Percentiles rank a stretch among this genome's conserved stretches.
These are phyloP conservation scores for Rhopalosiphum maidis DNA, from an alignment of 1,140 invertebrate species.

Conservation along the genomic window DNA sequence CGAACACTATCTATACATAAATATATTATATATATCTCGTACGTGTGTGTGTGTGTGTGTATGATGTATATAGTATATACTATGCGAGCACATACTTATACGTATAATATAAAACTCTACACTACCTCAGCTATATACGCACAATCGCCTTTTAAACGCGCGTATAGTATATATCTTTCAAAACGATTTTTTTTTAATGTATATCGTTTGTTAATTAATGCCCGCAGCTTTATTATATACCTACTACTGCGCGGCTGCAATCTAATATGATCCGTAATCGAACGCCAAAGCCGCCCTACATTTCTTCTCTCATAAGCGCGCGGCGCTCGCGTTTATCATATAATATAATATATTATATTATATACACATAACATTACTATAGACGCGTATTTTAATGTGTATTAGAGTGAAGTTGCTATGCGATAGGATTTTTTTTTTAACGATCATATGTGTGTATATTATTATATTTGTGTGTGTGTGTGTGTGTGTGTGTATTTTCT, in stretches of 20 bases:
- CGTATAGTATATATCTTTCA: not conserved
- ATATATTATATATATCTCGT: not conserved
- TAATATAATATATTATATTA: not conserved
- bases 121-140: not conserved
- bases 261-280: not conserved
- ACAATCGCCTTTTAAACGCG: not conserved
- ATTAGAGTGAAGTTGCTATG: not conserved
- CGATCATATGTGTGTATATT: not conserved
- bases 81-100: not conserved
- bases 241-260: not conserved
- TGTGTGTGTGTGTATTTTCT: not conserved
- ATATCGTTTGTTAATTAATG: constrained; percentile 49
- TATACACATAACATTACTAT: not conserved
- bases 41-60: too few relatives aligned
- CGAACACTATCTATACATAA: not conserved
- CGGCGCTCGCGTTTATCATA: not conserved
- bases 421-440: constrained; percentile 14
- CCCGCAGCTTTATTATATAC: not conserved
- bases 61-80: not conserved
- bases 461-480: not conserved
- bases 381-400: not conserved
- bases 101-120: not conserved
- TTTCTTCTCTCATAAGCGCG: not conserved
- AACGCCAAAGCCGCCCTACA: not conserved
- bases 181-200: not conserved